Conservation (phyloP, 2,888 invertebrate species). For the Hylaea fasciaria region DNA sequence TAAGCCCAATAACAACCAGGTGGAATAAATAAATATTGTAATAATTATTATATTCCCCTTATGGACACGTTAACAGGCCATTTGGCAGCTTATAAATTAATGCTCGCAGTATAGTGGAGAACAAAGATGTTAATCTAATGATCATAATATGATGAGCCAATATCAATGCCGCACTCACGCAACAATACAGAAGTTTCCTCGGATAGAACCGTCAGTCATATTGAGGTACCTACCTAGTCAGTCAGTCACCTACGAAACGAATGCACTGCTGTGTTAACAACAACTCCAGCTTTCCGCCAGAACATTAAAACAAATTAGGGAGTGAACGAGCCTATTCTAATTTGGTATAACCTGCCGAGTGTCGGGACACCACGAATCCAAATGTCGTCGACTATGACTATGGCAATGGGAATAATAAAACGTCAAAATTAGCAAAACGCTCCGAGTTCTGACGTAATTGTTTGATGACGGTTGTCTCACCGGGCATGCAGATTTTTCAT, state of each 20-base stretch:
- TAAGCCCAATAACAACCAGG: no score
- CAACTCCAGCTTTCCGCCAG: conserved; percentile 16
- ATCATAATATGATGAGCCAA: neutral
- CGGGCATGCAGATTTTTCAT: conserved; percentile 27
- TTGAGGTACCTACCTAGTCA: conserved; percentile 18
- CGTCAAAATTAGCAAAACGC: conserved; percentile 43
- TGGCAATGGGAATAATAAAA: conserved; percentile 14
- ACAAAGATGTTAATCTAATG: neutral
- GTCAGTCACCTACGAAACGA: conserved; percentile 21
- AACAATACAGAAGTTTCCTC: neutral
- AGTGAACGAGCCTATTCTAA: conserved; percentile 31
- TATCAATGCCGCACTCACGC: neutral
- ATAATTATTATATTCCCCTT: no score
- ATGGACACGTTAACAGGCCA: neutral
- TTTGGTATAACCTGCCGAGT: conserved; percentile 17
- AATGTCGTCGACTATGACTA: neutral
- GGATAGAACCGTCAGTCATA: conserved; percentile 3
- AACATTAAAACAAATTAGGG: conserved; percentile 23
- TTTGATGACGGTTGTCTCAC: conserved; percentile 41
- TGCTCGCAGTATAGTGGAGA: neutral
- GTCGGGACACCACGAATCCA: conserved; percentile 12
- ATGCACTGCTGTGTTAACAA: conserved; percentile 20
- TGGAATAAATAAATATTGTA: no score
- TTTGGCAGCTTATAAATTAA: neutral
- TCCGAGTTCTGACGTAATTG: conserved; percentile 50